Conservation (phyloP, 23 tunicate species). For the Clavelina lepadiformis region DNA sequence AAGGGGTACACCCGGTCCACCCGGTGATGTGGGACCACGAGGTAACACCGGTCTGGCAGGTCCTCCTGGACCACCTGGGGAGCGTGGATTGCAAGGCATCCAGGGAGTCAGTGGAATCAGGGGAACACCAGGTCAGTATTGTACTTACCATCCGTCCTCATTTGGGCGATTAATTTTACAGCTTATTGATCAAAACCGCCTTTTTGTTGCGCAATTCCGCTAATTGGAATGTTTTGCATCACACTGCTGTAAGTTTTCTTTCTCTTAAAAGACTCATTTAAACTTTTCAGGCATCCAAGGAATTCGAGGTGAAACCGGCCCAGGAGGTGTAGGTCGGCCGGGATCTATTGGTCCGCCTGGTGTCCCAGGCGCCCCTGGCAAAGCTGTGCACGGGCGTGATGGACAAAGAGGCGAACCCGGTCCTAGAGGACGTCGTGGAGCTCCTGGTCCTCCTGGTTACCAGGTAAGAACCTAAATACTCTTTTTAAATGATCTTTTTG, state of each 20-base stretch:
- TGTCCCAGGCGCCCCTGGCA: conserved; percentile 37
- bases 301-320: conserved; percentile 54
- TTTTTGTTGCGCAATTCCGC: too few species aligned
- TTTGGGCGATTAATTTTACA: too few species aligned
- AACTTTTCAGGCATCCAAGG: too few species aligned
- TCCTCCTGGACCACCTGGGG: conserved; percentile 38
- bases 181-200: too few species aligned
- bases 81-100: conserved; percentile 21
- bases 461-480: too few species aligned
- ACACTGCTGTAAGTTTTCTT: too few species aligned
- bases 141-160: too few species aligned
- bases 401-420: conserved; percentile 48
- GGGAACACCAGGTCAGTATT: conserved; percentile 35
- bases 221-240: too few species aligned
- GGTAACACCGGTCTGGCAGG: conserved; percentile 37
- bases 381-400: conserved; percentile 39
- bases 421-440: conserved; percentile 32
- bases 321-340: conserved; percentile 1
- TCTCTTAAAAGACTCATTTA: too few species aligned
- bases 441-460: conserved; percentile 33
- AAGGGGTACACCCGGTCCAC: conserved; percentile 52
- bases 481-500: background rate
- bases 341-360: conserved; percentile 42
- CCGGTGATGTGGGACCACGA: conserved; percentile 37
- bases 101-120: conserved; percentile 39